Percentiles rank a stretch among this genome's conserved stretches.
Evolutionary conservation across 2,113 vertebrate species (phyloP).

Genomic region (Corythaeola cristata): DNA sequence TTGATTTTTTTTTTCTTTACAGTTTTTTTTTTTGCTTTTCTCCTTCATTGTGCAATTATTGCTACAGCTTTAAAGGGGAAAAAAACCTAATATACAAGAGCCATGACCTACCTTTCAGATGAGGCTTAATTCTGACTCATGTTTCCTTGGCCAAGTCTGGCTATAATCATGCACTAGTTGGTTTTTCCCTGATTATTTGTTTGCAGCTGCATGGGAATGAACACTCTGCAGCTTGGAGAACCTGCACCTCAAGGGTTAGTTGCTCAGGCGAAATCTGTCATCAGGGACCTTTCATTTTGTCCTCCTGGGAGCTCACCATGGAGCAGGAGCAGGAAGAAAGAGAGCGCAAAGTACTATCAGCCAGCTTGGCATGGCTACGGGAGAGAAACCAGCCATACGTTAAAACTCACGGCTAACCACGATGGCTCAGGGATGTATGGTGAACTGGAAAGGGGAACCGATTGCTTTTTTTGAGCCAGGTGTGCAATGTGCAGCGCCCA

Average conservation of each 20-base stretch:
- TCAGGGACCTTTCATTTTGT: not conserved
- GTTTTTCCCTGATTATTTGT: not conserved
- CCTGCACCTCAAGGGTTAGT: not conserved
- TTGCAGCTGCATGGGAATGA: not conserved
- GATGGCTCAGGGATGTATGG: not conserved
- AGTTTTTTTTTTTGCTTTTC: accelerated
- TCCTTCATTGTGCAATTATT: not conserved
- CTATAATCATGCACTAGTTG: not conserved
- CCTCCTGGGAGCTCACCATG: not conserved
- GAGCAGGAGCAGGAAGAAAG: not conserved
- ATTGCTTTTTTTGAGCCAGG: not conserved
- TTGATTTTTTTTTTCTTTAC: not conserved
- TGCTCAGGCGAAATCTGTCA: not conserved
- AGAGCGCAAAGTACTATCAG: not conserved
- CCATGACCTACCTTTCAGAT: not conserved
- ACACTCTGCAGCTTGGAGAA: not conserved
- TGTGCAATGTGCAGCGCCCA: not conserved
- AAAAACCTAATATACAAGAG: not conserved
- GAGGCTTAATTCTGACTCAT: not conserved
- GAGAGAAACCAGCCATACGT: not conserved
- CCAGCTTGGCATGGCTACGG: not conserved
- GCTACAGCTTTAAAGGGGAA: not conserved
- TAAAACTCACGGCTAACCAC: not conserved
- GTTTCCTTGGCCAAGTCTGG: not conserved
- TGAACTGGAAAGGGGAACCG: not conserved